Base-by-base conservation (phyloP, 2,888 invertebrate species). In the Helicoverpa assulta region DNA sequence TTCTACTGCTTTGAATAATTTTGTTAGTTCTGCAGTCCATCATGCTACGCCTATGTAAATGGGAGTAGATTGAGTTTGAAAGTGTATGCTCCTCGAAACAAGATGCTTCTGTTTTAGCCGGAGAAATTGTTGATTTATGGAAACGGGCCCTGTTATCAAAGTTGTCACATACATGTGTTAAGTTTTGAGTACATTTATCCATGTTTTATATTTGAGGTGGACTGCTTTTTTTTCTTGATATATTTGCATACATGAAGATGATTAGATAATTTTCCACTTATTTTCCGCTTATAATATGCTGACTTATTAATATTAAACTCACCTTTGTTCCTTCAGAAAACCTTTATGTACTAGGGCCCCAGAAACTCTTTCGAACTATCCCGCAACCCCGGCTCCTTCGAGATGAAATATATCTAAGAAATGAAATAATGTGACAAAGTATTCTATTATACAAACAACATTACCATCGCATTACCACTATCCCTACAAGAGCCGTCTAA, bases 1-100 rank as follows among this genome's bases (percentile, higher is more conserved):
- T 89, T 90, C 89, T 82, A 80, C 90, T 91, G 90, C 91, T 94
- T 94, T 94, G 94, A 94, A 95, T 95, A 95, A 95, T 94, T 90
- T 91, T 91, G 93, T 95, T 94, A 93, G 91, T 89, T 87, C 88
- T 87, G 80, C 90, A 88, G 91, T 91, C 90, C 90, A 91, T 93
- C 93, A 90, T 80, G 86, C 86, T 78, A 76, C 78, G 89, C 91
- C 92, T 92, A 94, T 94, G 94, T 90, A 94, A 94, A 94, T 94
- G 88, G 85, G 61, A 83, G 85, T 81, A 88, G 91, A 92, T 92
- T 90, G 92, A 91, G 92, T 92, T 92, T 88, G 65, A 76, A 81
- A 82, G 70, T 74, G 58, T 76, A 67, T 70, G 75, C 56, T 72
- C 67, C 60, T 62, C 66, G 65, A 66, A 66, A 75, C 73, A 80